Base-by-base conservation (phyloP, 2,888 invertebrate species). In the Drosophila kuntzei region DNA sequence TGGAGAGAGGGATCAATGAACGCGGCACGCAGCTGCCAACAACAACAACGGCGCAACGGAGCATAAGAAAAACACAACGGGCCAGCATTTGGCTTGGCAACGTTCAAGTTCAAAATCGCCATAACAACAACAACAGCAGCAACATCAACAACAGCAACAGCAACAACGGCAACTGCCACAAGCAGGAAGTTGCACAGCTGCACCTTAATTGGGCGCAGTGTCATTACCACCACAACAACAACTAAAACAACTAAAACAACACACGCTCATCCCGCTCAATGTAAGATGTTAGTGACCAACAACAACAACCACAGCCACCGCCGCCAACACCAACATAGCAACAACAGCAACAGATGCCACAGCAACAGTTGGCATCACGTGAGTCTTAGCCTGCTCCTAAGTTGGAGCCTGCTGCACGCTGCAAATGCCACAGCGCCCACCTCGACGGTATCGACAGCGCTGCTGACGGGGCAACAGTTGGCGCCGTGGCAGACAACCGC, bases 201-300 rank as follows among this genome's bases (percentile, higher is more conserved):
- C 84, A 82, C 73, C 86, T 85, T 85, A 83, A 85, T 88, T 85
- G 86, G 76, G 66, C 65, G 64, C 80, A 83, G 85, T 84, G 88
- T 87, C 85, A 85, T 85, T 85, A 85, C 73, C 88, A 87, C 73
- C 72, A 16, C 51, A 60, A 32, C 68, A 39, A 32, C 66, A 76
- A 68, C 78, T 54, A 58, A 76, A 55, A 67, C 66, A 65, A 54
- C 68, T 55, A 67, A 4, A 61, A 58, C 59, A 43, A 47, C 51
- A 64, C 49, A 47, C 57, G 57, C 75, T 68, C 74, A 68, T 64
- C 71, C 49, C 68, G 79, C 90, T 91, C 87, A 83, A 91, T 92
- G 92, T 91, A 92, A 91, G 76, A 92, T 92, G 92, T 91, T 92
- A 91, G 92, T 91, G 86, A 77, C 87, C 80, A 90, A 80, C 75